Percentiles rank a stretch among this genome's conserved stretches.
These are phyloP conservation scores for Lepidocyrtinus sp. DNA, from an alignment of 2,888 invertebrate species.

Conservation along the genomic window DNA sequence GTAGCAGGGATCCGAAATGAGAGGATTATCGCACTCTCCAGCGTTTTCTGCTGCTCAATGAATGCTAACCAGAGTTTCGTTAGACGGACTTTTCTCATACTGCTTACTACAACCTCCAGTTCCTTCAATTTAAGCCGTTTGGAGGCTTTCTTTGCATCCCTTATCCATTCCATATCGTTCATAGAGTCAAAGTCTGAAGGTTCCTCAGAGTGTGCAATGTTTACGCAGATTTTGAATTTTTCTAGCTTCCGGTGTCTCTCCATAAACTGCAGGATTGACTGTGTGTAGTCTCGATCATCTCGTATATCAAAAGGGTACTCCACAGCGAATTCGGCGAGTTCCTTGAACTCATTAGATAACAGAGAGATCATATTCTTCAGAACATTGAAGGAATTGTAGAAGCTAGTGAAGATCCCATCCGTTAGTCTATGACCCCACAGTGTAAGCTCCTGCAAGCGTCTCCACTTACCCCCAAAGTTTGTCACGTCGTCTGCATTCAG, in stretches of 20 bases:
- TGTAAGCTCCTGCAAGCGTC: slow-evolving; percentile 17
- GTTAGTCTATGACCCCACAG: slow-evolving; percentile 50
- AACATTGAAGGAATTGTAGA: slow-evolving; percentile 16
- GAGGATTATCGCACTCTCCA: slow-evolving; percentile 20
- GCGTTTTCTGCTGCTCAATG: slow-evolving; percentile 34
- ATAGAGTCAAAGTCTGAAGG: slow-evolving; percentile 17
- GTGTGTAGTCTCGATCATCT: slow-evolving; percentile 27
- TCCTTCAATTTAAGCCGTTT: slow-evolving; percentile 32
- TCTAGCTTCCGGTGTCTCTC: slow-evolving; percentile 18
- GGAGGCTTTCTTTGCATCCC: slow-evolving; percentile 23
- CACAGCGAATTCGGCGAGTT: slow-evolving; percentile 23
- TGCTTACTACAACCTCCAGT: slow-evolving; percentile 43
- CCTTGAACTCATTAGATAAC: slow-evolving; percentile 24
- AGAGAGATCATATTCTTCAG: slow-evolving; percentile 30
- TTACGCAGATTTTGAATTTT: slow-evolving; percentile 38
- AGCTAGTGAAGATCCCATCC: slow-evolving; percentile 40
- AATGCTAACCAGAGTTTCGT: slow-evolving; percentile 47
- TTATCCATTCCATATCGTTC: slow-evolving; percentile 37
- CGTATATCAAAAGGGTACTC: slow-evolving; percentile 50
- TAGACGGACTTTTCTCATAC: slow-evolving; percentile 31
- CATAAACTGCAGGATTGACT: slow-evolving; percentile 30
- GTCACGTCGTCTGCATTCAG: background rate
- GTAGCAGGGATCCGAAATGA: slow-evolving; percentile 27
- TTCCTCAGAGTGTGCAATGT: slow-evolving; percentile 36
- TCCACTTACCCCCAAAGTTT: background rate